Evolutionary conservation across 2,113 vertebrate genomes (phyloP).

Genomic region (Zapornia atra): DNA sequence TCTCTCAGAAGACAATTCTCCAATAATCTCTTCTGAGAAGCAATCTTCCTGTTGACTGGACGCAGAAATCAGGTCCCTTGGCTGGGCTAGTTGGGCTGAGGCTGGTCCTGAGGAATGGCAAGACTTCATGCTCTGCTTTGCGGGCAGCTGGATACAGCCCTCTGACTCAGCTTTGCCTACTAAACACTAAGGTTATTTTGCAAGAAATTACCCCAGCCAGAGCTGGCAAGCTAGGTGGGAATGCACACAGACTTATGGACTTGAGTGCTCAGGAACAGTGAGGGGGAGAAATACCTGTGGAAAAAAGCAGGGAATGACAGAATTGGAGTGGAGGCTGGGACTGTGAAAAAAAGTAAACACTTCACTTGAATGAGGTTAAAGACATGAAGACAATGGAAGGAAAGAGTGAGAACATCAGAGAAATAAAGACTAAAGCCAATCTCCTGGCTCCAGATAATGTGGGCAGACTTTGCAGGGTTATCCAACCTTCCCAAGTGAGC

Average conservation of each 20-base stretch:
- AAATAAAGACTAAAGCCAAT: neutral
- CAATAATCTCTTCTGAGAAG: neutral
- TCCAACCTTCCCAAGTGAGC: neutral
- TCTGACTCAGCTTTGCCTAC: neutral
- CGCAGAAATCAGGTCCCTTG: neutral
- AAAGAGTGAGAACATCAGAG: neutral
- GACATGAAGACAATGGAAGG: neutral
- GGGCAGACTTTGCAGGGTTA: neutral
- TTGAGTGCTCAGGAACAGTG: neutral
- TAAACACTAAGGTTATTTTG: neutral
- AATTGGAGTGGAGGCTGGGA: neutral
- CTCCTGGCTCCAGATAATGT: neutral
- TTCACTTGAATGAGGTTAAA: neutral
- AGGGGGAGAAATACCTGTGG: neutral
- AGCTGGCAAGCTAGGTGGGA: neutral
- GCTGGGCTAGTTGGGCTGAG: neutral
- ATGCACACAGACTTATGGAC: neutral
- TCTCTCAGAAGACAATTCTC: neutral
- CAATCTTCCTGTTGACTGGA: neutral
- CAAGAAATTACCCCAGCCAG: neutral
- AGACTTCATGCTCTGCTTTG: neutral
- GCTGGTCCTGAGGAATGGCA: neutral
- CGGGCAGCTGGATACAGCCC: neutral
- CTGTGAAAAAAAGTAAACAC: neutral
- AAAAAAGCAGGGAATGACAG: neutral